Evolutionary conservation across 2,888 invertebrate genomes (phyloP).

Genomic region (Octonoba sinensis): DNA sequence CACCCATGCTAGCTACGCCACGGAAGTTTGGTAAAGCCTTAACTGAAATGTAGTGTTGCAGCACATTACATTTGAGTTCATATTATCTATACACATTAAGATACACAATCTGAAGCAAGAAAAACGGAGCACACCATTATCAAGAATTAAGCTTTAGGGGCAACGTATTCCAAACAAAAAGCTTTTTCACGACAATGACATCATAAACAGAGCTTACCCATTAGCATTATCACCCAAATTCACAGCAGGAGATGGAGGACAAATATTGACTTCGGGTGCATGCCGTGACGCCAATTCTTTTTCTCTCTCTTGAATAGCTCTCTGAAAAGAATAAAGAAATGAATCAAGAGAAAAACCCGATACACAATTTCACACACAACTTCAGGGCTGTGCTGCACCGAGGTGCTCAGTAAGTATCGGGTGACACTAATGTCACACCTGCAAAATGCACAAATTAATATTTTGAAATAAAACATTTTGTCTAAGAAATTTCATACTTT

Average conservation of each 20-base stretch:
- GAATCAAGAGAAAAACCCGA: not conserved
- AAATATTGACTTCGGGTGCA: conserved; percentile 80
- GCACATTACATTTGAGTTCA: no score
- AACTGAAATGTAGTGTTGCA: no score
- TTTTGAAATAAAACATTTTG: no score
- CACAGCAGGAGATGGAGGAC: conserved; percentile 75
- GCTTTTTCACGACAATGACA: not conserved
- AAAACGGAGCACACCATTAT: not conserved
- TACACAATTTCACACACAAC: not conserved
- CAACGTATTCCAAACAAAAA: not conserved
- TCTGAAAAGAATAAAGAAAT: conserved; percentile 72
- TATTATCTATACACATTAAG: not conserved
- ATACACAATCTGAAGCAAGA: not conserved
- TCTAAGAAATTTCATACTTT: no score
- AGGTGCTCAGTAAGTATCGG: no score
- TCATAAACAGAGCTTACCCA: conserved; percentile 17
- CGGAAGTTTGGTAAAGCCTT: no score
- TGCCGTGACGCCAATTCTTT: conserved; percentile 94
- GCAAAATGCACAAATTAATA: no score
- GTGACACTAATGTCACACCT: no score
- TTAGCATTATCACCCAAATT: conserved; percentile 48
- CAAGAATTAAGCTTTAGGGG: not conserved
- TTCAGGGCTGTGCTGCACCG: no score
- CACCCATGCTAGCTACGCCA: no score
- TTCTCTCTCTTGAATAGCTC: conserved; percentile 84